Evolutionary conservation across 1,140 invertebrate genomes (phyloP).

Genomic region (Penaeus chinensis): DNA sequence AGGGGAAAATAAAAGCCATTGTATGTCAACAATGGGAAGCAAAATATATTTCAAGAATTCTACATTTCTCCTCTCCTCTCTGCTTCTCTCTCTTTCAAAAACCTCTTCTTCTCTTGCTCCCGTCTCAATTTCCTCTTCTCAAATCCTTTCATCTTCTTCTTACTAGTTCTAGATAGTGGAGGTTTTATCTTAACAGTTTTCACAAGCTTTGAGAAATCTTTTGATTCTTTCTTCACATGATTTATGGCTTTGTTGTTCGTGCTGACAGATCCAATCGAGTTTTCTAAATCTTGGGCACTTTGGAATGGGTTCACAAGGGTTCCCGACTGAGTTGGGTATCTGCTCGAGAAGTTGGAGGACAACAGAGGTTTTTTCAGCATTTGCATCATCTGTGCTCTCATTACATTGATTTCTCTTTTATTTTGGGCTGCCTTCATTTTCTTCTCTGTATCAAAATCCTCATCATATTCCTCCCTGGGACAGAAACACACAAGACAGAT

Average conservation of each 20-base stretch:
- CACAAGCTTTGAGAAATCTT: constrained; percentile 38
- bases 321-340: constrained; percentile 53
- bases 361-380: constrained; percentile 40
- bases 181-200: constrained; percentile 42
- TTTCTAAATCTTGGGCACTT: background rate
- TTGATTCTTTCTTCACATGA: constrained; percentile 45
- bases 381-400: constrained; percentile 11
- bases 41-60: no score
- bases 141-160: constrained; percentile 53
- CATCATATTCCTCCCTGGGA: constrained; percentile 66
- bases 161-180: constrained; percentile 32
- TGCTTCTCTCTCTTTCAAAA: no score
- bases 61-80: no score
- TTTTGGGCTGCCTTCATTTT: constrained; percentile 41
- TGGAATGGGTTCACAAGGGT: constrained; percentile 16
- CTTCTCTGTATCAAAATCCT: constrained; percentile 29
- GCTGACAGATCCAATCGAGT: background rate
- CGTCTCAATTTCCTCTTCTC: constrained; percentile 6
- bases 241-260: constrained; percentile 22
- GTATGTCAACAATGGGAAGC: no score
- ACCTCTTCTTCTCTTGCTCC: background rate
- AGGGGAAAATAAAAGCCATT: no score
- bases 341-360: constrained; percentile 36
- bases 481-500: constrained; percentile 62
- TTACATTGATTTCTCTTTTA: constrained; percentile 38